Evolutionary conservation across 2,888 invertebrate species (phyloP).

Genomic region (Ornithoptera priamus): DNA sequence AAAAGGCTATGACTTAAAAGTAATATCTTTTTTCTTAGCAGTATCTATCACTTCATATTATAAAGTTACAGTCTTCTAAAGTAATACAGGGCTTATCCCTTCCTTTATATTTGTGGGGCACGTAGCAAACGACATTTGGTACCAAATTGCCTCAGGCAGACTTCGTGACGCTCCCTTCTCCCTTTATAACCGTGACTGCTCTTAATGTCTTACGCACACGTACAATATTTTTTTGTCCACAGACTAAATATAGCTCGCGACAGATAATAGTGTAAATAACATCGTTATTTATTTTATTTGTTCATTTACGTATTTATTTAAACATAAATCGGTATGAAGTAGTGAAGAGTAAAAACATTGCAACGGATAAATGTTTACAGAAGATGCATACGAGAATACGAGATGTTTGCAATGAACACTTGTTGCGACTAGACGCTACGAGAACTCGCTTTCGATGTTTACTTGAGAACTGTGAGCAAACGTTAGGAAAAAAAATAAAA

Average conservation of each 20-base stretch:
- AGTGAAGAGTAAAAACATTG: neutral
- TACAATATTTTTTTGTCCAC: constrained; percentile 60
- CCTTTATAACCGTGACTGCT: constrained; percentile 57
- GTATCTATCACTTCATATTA: constrained; percentile 42
- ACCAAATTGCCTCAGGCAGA: constrained; percentile 76
- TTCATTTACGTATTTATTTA: neutral
- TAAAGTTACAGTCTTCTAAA: constrained; percentile 57
- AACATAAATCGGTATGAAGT: neutral
- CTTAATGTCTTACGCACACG: constrained; percentile 69
- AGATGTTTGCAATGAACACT: constrained; percentile 44
- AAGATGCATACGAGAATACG: constrained; percentile 23
- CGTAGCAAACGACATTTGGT: constrained; percentile 76
- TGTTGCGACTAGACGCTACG: constrained; percentile 44
- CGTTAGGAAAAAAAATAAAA: constrained; percentile 49
- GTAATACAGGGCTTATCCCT: constrained; percentile 65
- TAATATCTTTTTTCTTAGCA: neutral
- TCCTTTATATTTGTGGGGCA: constrained; percentile 76
- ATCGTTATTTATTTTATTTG: constrained; percentile 10
- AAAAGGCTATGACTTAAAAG: neutral
- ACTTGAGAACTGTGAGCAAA: constrained; percentile 50
- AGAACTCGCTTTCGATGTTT: constrained; percentile 47
- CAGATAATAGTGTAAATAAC: constrained; percentile 1
- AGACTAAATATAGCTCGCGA: constrained; percentile 11
- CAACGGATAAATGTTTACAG: constrained; percentile 27
- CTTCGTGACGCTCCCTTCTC: constrained; percentile 65